These are phyloP conservation scores for Wasmannia auropunctata DNA, from an alignment of 1,140 invertebrate genomes.

Conservation along the genomic window DNA sequence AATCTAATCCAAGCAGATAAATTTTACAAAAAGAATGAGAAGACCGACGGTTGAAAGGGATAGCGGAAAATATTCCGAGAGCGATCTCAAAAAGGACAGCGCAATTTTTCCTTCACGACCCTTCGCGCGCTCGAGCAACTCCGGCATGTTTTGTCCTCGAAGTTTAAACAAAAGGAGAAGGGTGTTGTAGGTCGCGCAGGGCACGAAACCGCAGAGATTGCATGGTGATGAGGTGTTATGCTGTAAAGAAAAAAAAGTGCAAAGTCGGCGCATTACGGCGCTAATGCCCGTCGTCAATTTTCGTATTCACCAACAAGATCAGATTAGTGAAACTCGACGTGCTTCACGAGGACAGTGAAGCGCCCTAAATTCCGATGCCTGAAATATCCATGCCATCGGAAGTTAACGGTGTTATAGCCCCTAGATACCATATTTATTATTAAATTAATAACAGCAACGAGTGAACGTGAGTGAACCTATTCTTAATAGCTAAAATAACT, in stretches of 20 bases:
- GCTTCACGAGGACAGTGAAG: not conserved
- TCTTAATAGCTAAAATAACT: not conserved
- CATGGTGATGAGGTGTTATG: not conserved
- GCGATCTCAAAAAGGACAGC: not conserved
- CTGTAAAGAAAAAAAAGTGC: constrained; percentile 12
- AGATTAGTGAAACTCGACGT: constrained; percentile 12
- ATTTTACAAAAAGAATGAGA: constrained; percentile 19
- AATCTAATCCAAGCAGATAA: not conserved
- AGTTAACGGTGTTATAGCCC: not conserved
- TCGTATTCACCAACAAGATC: constrained; percentile 13
- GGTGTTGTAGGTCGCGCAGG: not conserved
- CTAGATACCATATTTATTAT: not conserved
- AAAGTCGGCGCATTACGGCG: not conserved
- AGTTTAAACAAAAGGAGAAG: constrained; percentile 18
- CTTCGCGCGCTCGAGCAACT: not conserved
- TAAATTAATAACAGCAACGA: constrained; percentile 22
- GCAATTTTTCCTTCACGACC: not conserved
- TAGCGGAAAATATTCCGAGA: not conserved
- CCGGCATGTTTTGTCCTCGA: not conserved
- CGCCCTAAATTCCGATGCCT: not conserved
- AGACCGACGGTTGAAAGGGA: not conserved
- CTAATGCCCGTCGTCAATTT: constrained; percentile 6
- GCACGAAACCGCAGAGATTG: not conserved
- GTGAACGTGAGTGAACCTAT: no score
- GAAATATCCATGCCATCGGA: constrained; percentile 11